These are phyloP conservation scores for Vesta saturnalis DNA, from an alignment of 2,888 invertebrate species.

Conservation along the genomic window DNA sequence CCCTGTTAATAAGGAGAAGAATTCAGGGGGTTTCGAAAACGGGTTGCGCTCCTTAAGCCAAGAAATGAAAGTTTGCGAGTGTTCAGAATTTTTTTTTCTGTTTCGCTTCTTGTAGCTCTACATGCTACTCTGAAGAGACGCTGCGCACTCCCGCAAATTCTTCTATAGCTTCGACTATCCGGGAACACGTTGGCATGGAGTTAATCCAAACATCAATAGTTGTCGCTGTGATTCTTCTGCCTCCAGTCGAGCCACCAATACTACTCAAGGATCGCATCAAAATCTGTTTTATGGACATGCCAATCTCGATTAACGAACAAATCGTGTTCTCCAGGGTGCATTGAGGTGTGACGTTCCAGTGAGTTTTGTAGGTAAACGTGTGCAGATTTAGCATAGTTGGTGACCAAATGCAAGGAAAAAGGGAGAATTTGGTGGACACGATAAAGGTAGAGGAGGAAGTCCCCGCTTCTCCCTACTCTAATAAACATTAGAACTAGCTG, in stretches of 20 bases:
- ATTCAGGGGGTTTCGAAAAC: slow-evolving; percentile 14
- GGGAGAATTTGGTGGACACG: neutral
- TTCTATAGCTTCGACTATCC: slow-evolving; percentile 43
- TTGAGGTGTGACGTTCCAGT: neutral
- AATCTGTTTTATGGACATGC: neutral
- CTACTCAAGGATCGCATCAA: slow-evolving; percentile 4
- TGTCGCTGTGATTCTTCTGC: slow-evolving; percentile 16
- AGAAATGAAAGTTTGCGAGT: slow-evolving; percentile 22
- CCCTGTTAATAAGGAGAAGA: slow-evolving; percentile 22
- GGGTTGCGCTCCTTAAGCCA: slow-evolving; percentile 14
- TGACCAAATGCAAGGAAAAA: slow-evolving; percentile 9
- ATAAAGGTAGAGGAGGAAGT: neutral
- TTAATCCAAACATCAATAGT: neutral
- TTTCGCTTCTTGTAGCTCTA: slow-evolving; percentile 37
- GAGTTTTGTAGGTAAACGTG: slow-evolving; percentile 11
- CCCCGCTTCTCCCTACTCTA: neutral
- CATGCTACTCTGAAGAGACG: slow-evolving; percentile 36
- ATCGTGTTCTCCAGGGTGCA: neutral
- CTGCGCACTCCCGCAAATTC: slow-evolving; percentile 25
- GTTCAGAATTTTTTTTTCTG: slow-evolving; percentile 14
- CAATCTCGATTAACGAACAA: slow-evolving; percentile 3
- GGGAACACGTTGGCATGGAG: neutral
- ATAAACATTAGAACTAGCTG: slow-evolving; percentile 9
- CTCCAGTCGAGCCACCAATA: slow-evolving; percentile 22
- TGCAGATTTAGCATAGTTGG: neutral